phyloP scores from a whole-genome alignment of 2,888 invertebrate species.

The Hemicrepidius hirtus region DNA sequence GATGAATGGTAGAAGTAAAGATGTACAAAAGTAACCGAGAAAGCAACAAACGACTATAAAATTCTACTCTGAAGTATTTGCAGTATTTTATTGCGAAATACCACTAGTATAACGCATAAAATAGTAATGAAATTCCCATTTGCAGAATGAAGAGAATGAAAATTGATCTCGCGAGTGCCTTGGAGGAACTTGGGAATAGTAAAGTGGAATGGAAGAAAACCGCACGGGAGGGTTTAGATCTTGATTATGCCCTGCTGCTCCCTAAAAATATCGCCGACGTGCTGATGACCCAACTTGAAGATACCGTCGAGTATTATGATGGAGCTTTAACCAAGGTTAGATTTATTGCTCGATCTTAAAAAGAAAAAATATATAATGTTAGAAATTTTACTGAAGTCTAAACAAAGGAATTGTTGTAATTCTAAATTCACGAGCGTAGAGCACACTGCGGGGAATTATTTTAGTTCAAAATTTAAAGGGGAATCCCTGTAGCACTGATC shows the following conservation, averaged over 20 bases:
- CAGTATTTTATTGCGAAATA: slow-evolving; percentile 32
- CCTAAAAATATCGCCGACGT: slow-evolving; percentile 71
- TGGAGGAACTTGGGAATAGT: slow-evolving; percentile 55
- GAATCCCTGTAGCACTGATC: no score
- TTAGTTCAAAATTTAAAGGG: no score
- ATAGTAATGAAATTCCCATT: slow-evolving; percentile 38
- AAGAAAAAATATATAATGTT: background rate
- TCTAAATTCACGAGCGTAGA: slow-evolving; percentile 1
- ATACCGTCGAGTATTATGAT: slow-evolving; percentile 77
- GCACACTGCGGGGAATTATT: no score
- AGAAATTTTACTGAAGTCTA: no score
- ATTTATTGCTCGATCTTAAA: background rate
- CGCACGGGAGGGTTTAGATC: slow-evolving; percentile 74
- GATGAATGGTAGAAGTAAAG: slow-evolving; percentile 2
- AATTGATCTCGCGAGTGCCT: slow-evolving; percentile 58
- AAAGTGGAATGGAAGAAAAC: slow-evolving; percentile 68
- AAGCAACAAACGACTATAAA: slow-evolving; percentile 22
- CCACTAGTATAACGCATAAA: slow-evolving; percentile 30
- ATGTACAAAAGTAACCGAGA: slow-evolving; percentile 19
- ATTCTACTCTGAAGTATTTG: slow-evolving; percentile 26
- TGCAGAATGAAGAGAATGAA: slow-evolving; percentile 59
- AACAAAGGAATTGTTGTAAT: background rate
- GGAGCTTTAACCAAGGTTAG: slow-evolving; percentile 77
- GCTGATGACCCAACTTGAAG: slow-evolving; percentile 75
- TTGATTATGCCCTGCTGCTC: slow-evolving; percentile 76